Base-by-base conservation (phyloP, 2,888 invertebrate genomes). In the Microchrysa polita region DNA sequence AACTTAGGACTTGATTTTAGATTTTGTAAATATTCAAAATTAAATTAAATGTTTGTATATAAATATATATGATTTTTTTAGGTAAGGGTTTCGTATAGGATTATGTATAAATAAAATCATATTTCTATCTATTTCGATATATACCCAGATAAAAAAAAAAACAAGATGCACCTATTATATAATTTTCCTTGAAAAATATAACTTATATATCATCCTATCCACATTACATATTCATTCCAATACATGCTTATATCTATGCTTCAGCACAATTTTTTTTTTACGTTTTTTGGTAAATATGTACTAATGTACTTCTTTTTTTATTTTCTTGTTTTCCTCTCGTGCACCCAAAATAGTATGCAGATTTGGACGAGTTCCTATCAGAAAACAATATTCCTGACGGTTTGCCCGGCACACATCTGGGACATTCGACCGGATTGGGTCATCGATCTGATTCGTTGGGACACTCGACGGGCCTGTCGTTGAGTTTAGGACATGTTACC, bases 341-440 rank as follows among this genome's bases (percentile, higher is more conserved):
- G 7, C 27, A 34, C 7, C 7, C n/a, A n/a, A n/a, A 34, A 34
- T 89, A 96, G 94, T 97, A 96, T 86, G 96, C 97, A 88, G 97
- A 97, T 88, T 88, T 97, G 87, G 97, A 97, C 87, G 97, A 97
- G 88, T 97, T 97, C 87, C 90, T 97, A 82, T 95, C 94, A 82
- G 97, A 97, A 87, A 97, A 96, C 85, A 95, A 95, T 80, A 94
- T 95, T 86, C 94, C 95, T 78, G 94, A 95, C 83, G 90, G 91
- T 77, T 88, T 90, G 79, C 88, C 90, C 69, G 88, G 87, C 76
- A 87, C 86, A 84, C 90, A 88, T 79, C 83, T 85, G 81, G 85
- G 85, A 73, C 85, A 85, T 79, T 80, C 84, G 71, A 80, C 84
- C 74, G 82, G 85, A 73, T 79, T 85, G 77, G 84, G 84, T 48